A percentile compares a stretch with the other conserved stretches of the same genome.
phyloP scores from a whole-genome alignment of 2,797 vertebrate species.

The Propithecus deckenii region DNA sequence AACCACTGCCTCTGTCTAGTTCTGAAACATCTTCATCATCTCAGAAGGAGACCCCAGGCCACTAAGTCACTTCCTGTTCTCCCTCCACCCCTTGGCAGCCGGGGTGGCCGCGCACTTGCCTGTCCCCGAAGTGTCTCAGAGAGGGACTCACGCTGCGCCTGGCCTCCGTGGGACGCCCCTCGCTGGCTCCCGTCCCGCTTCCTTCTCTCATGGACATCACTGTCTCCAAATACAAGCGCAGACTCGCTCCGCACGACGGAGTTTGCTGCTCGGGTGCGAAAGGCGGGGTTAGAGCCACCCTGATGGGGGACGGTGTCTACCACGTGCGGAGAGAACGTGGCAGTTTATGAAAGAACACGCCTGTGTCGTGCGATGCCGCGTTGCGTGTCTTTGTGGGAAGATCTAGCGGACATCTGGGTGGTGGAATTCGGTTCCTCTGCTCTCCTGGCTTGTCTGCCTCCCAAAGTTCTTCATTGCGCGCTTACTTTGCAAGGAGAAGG shows the following conservation, averaged over 20 bases:
- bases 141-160: not conserved
- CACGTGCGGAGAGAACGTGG: accelerated
- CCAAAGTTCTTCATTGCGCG: not conserved
- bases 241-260: accelerated
- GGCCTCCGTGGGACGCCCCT: not conserved
- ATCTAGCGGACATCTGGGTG: not conserved
- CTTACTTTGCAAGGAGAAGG: not conserved
- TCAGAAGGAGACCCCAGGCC: not conserved
- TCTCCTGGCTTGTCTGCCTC: not conserved
- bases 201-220: accelerated
- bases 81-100: not conserved
- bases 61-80: accelerated
- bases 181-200: not conserved
- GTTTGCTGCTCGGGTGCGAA: not conserved
- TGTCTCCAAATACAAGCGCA: not conserved
- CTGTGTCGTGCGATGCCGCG: accelerated
- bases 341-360: not conserved
- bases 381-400: not conserved
- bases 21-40: not conserved
- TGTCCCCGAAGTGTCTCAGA: accelerated
- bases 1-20: accelerated
- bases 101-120: too few species aligned
- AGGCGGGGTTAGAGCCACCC: not conserved
- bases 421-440: not conserved
- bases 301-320: not conserved